A percentile compares a stretch with the other conserved stretches of the same genome.
Evolutionary conservation across 2,113 vertebrate species (phyloP).

Genomic region (Poeciliopsis prolifica): DNA sequence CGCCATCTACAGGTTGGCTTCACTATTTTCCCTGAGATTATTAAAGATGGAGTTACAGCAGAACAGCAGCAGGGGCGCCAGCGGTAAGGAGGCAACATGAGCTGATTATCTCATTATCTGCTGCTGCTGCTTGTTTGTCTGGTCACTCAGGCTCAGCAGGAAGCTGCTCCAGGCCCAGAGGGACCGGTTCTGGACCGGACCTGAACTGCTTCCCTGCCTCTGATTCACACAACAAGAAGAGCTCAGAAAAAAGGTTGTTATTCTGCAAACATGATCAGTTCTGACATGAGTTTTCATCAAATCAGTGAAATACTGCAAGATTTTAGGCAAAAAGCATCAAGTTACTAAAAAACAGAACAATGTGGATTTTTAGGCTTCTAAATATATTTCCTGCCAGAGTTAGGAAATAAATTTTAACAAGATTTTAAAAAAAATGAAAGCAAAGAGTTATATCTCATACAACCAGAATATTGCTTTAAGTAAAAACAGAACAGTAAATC

Average conservation of each 20-base stretch:
- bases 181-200: background rate
- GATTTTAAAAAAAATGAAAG: no score
- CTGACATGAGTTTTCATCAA: background rate
- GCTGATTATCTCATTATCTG: background rate
- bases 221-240: background rate
- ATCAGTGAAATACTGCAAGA: background rate
- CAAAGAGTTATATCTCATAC: no score
- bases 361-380: no score
- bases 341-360: no score
- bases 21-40: background rate
- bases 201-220: background rate
- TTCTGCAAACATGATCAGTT: no score
- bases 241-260: background rate
- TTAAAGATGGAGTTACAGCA: background rate
- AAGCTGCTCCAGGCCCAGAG: no score
- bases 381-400: no score
- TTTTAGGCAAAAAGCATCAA: no score
- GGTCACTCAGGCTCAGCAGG: background rate
- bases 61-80: background rate
- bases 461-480: no score
- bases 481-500: no score
- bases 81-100: no score
- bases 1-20: background rate
- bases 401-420: no score
- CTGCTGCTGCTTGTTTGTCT: background rate